These are phyloP conservation scores for Capra hircus DNA, from an alignment of 2,113 vertebrate genomes.

Conservation along the genomic window DNA sequence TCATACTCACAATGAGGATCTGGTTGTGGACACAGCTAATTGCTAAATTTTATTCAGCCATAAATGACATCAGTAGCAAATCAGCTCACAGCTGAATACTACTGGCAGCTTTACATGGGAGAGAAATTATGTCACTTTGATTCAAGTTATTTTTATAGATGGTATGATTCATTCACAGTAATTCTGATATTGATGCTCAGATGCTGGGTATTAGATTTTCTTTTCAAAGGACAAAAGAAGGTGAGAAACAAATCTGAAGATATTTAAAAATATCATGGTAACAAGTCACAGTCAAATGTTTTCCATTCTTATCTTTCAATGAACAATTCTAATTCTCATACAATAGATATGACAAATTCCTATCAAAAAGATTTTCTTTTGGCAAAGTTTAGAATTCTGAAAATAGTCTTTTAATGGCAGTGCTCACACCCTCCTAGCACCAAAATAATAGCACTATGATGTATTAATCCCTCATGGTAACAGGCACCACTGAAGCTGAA, in stretches of 20 bases:
- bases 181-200: background rate
- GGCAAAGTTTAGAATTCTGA: conserved; percentile 49
- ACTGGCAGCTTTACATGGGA: background rate
- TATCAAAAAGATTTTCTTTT: background rate
- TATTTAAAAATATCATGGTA: background rate
- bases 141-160: background rate
- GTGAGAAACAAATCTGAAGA: conserved; percentile 16
- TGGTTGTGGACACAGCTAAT: background rate
- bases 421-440: conserved; percentile 16
- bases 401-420: conserved; percentile 54
- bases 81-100: background rate
- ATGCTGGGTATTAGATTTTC: background rate
- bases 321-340: conserved; percentile 29
- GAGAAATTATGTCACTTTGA: background rate
- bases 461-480: conserved; percentile 60
- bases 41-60: conserved; percentile 15
- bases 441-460: conserved; percentile 33
- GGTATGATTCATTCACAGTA: background rate
- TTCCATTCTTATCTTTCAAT: conserved; percentile 11
- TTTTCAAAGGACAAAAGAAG: conserved; percentile 42
- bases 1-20: background rate
- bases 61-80: background rate
- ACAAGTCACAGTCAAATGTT: background rate
- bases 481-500: conserved; percentile 57
- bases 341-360: background rate